A percentile compares a stretch with the other conserved stretches of the same genome.
Evolutionary conservation across 2,888 invertebrate species (phyloP).

Genomic region (Latrodectus hesperus): DNA sequence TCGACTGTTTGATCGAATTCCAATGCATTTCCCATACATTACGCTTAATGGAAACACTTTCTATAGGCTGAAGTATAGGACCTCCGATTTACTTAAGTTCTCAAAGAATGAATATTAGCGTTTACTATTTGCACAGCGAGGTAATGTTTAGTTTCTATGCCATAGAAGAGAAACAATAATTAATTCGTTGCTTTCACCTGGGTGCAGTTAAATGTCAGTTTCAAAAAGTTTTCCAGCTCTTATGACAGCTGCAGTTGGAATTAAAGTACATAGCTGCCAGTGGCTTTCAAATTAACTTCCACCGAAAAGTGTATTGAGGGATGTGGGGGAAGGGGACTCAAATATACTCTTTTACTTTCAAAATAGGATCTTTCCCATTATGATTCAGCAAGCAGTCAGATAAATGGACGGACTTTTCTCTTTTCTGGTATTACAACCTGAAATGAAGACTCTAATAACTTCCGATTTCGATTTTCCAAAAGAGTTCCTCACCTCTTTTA

Average conservation of each 20-base stretch:
- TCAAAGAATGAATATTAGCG: no score
- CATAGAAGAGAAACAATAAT: neutral
- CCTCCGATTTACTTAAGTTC: no score
- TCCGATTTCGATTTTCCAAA: slow-evolving; percentile 43
- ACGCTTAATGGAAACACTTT: no score
- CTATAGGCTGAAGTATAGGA: no score
- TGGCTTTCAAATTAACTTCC: slow-evolving; percentile 61
- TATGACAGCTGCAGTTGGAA: neutral
- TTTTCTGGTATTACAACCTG: slow-evolving; percentile 28
- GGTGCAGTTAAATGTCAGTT: neutral
- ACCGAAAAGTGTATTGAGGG: slow-evolving; percentile 23
- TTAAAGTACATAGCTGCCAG: slow-evolving; percentile 57
- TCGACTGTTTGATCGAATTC: no score
- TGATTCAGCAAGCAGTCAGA: slow-evolving; percentile 44
- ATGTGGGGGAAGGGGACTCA: neutral
- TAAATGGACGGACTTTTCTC: slow-evolving; percentile 14
- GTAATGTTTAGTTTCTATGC: neutral
- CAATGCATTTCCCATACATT: no score
- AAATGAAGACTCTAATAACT: slow-evolving; percentile 57
- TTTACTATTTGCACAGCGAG: neutral
- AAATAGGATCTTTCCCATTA: slow-evolving; percentile 46
- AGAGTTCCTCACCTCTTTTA: neutral
- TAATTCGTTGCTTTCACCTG: neutral
- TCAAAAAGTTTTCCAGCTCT: neutral
- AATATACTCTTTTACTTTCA: neutral